Evolutionary conservation across 2,888 invertebrate genomes (phyloP), one percentile per base, ranked within the genome.

Genomic region (Caradrina clavipalpis): DNA sequence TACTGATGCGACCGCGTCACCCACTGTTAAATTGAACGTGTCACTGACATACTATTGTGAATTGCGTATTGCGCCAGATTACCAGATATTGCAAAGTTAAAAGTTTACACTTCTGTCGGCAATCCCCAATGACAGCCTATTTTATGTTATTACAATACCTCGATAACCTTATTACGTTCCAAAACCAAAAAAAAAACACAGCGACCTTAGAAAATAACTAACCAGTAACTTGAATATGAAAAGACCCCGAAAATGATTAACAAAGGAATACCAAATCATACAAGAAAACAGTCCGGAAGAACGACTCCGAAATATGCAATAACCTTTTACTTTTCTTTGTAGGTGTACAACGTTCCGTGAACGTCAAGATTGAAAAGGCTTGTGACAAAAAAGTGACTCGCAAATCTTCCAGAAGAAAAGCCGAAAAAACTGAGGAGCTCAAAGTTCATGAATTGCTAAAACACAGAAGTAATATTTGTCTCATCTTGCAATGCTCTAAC

Each of bases 241-340:
- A 55, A 54, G 8, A 50, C 13, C 65, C 13, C 19, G 31, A 55
- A 45, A 17, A 19, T 45, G 0, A 35, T 39, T 39, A 39, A 39
- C 39, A 11, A 54, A 35, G 31, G 8, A 60, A 49, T 22, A 55
- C 17, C 7, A 51, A 39, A 53, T 51, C 31, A 7, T 49, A 6
- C 47, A 47, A 49, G 7, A 8, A 39, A 53, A 35, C 11, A 63
- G 13, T n/a, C 50, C 1, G 35, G 71, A 62, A 60, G 53, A 58
- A 70, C 53, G 61, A 35, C 55, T 59, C 53, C 56, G 62, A 69
- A 65, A 73, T 73, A 73, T 66, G 56, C 76, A 83, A 83, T 85
- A 84, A 84, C 81, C 54, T 63, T 81, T 79, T 83, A 74, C 79
- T 84, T 82, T 89, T 88, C 76, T 88, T 88, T 81, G 85, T 88